Conservation (phyloP, 2,888 invertebrate genomes). For the Platynereis dumerilii region DNA sequence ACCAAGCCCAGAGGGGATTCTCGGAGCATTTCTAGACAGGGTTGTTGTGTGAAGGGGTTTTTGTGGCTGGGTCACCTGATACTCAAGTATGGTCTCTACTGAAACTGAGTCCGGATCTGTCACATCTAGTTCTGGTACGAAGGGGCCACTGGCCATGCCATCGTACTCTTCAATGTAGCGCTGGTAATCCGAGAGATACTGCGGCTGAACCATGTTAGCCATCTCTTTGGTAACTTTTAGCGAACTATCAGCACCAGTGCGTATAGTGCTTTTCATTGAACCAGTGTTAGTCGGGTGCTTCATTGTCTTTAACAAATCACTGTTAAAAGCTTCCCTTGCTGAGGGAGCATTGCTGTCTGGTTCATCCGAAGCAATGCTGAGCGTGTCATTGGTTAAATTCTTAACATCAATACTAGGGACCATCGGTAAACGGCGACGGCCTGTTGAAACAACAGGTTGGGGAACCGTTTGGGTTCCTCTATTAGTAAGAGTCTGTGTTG, state of each 20-base stretch:
- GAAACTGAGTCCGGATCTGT: neutral
- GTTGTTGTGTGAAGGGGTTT: neutral
- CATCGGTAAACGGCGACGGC: no score
- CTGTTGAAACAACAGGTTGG: no score
- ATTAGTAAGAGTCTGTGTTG: no score
- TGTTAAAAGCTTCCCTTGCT: neutral
- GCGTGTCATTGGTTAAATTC: no score
- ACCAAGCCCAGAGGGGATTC: neutral
- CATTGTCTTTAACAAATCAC: conserved; percentile 9
- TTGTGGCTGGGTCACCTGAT: neutral
- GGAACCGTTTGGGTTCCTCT: no score
- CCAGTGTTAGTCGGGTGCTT: neutral
- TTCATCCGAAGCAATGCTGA: no score
- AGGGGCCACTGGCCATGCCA: conserved; percentile 26
- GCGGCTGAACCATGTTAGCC: neutral
- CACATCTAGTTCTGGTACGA: conserved; percentile 11
- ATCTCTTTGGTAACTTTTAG: neutral
- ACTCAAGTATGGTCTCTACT: neutral
- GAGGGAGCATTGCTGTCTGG: no score
- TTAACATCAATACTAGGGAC: no score
- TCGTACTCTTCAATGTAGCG: conserved; percentile 26
- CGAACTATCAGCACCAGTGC: neutral
- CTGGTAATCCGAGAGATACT: conserved; percentile 29
- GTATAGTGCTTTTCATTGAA: neutral
- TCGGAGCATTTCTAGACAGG: neutral